phyloP scores from a whole-genome alignment of 2,888 invertebrate species.

The Bugula neritina region DNA sequence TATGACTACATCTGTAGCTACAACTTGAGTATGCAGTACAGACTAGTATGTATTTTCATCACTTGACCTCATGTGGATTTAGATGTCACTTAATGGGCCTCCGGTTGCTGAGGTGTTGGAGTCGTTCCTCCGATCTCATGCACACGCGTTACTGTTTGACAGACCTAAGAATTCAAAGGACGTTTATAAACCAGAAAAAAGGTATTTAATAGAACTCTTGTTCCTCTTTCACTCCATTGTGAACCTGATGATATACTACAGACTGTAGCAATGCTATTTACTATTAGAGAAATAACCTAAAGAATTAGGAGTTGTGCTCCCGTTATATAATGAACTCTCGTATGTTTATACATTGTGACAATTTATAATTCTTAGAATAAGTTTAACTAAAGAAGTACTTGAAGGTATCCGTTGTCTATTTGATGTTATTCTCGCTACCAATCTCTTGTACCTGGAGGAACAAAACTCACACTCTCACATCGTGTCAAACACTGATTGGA shows the following conservation, averaged over 20 bases:
- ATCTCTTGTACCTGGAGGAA: slow-evolving; percentile 5
- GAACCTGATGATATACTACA: too few species aligned
- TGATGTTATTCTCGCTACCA: background rate
- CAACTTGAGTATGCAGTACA: too few species aligned
- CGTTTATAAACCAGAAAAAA: background rate
- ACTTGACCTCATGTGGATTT: too few species aligned
- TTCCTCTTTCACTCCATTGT: too few species aligned
- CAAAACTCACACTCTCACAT: background rate
- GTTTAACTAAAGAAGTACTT: slow-evolving; percentile 16
- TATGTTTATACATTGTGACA: too few species aligned
- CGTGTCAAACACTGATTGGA: background rate
- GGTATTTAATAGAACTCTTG: background rate
- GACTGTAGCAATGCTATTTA: too few species aligned
- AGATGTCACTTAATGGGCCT: background rate
- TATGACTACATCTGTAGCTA: too few species aligned
- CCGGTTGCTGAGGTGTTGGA: background rate
- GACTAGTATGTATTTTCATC: too few species aligned
- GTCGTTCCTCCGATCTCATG: background rate
- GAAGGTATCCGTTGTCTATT: slow-evolving; percentile 10
- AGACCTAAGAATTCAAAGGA: slow-evolving; percentile 3
- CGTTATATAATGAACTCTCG: too few species aligned
- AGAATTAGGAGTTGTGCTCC: too few species aligned
- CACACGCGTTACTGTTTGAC: background rate
- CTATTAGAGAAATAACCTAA: too few species aligned
- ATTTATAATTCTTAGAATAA: slow-evolving; percentile 14